These are phyloP conservation scores for Lamellibrachia columna DNA, from an alignment of 2,888 invertebrate species.

Conservation along the genomic window DNA sequence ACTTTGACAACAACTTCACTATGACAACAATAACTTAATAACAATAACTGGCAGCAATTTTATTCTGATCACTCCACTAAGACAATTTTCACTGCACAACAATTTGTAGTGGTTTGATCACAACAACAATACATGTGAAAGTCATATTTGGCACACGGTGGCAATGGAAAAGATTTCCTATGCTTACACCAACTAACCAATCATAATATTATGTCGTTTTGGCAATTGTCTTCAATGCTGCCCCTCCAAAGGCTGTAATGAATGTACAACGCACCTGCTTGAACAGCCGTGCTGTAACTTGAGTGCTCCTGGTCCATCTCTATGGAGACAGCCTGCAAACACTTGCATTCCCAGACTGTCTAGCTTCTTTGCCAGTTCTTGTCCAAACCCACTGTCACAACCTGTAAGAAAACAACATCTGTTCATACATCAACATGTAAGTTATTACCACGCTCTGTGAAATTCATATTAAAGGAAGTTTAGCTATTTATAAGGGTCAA, in stretches of 20 bases:
- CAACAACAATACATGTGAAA: not conserved
- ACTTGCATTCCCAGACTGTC: conserved; percentile 63
- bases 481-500: too few relatives aligned
- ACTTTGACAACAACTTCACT: not conserved
- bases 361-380: conserved; percentile 58
- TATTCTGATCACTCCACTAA: too few relatives aligned
- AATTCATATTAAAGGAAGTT: too few relatives aligned
- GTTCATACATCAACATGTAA: not conserved
- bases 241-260: conserved; percentile 17
- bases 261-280: conserved; percentile 46
- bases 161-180: not conserved
- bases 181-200: not conserved
- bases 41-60: not conserved
- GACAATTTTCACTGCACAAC: too few relatives aligned
- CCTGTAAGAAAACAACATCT: conserved; percentile 45
- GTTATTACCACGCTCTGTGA: too few relatives aligned
- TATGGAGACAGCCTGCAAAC: conserved; percentile 59
- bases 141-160: not conserved
- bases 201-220: not conserved
- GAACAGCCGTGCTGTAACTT: conserved; percentile 56
- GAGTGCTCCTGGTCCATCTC: conserved; percentile 55
- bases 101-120: too few relatives aligned
- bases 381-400: conserved; percentile 64
- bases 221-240: not conserved
- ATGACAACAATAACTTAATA: not conserved